Conservation (phyloP, 1,140 invertebrate genomes). For the Penaeus chinensis region DNA sequence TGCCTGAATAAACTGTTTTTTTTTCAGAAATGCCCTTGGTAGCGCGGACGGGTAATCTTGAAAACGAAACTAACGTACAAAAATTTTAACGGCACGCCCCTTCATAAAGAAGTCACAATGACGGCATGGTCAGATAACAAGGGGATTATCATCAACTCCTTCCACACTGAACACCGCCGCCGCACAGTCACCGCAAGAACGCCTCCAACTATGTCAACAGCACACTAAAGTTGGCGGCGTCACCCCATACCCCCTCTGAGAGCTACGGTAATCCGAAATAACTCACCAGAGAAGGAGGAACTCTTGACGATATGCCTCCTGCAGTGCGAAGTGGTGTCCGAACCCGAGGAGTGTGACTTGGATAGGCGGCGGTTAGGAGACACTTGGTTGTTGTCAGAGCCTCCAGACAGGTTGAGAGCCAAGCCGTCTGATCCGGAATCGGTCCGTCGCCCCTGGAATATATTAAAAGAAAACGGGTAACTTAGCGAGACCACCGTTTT, state of each 20-base stretch:
- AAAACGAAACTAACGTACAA: too few relatives aligned
- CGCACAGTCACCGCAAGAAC: too few relatives aligned
- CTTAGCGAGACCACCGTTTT: too few relatives aligned
- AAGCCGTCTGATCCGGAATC: slow-evolving; percentile 62
- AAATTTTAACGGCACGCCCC: too few relatives aligned
- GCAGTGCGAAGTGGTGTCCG: slow-evolving; percentile 46
- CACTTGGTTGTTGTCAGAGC: slow-evolving; percentile 44
- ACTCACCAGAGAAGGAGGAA: slow-evolving; percentile 61
- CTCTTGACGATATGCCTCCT: slow-evolving; percentile 58
- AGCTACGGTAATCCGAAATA: background rate
- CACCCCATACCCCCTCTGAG: too few relatives aligned
- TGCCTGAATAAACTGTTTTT: too few relatives aligned
- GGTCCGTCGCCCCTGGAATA: slow-evolving; percentile 52
- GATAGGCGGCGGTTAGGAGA: slow-evolving; percentile 45
- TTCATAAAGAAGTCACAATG: too few relatives aligned
- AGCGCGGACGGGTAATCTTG: too few relatives aligned
- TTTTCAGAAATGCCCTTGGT: too few relatives aligned
- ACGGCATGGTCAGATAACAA: too few relatives aligned
- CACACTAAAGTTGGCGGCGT: background rate
- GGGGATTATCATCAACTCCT: too few relatives aligned
- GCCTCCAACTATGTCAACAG: background rate
- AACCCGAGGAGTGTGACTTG: slow-evolving; percentile 55
- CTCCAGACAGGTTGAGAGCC: slow-evolving; percentile 40
- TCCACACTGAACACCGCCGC: too few relatives aligned
- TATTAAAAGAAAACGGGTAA: slow-evolving; percentile 18